Conservation (phyloP, 2,797 vertebrate species). For the Remorina albescens region DNA sequence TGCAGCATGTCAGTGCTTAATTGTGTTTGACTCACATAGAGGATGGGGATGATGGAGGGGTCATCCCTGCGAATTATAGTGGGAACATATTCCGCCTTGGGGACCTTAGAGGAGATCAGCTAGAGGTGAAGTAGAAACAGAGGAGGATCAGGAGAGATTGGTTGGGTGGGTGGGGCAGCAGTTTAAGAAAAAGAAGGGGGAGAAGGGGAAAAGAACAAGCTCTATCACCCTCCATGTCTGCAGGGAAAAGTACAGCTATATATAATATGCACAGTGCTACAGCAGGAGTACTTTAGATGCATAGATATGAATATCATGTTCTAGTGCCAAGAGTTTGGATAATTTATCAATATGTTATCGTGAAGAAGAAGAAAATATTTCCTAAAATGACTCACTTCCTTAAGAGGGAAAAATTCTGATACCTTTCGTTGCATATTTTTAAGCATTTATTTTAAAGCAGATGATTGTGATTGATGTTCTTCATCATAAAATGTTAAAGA, state of each 20-base stretch:
- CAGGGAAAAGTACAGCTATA: neutral
- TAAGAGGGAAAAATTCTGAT: neutral
- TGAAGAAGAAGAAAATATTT: neutral
- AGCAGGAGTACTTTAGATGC: neutral
- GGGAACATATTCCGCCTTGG: constrained; percentile 97
- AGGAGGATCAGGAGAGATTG: neutral
- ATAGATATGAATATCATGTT: constrained; percentile 6
- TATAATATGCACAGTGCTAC: neutral
- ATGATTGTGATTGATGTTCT: neutral
- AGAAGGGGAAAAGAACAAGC: constrained; percentile 1
- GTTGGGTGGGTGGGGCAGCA: neutral
- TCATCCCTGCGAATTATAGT: constrained; percentile 96
- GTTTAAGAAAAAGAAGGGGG: neutral
- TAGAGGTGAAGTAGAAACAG: constrained; percentile 64
- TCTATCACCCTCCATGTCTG: constrained; percentile 1
- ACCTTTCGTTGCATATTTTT: neutral
- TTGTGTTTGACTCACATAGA: constrained; percentile 90
- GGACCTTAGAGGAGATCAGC: constrained; percentile 99
- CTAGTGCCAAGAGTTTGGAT: neutral
- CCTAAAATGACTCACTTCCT: neutral
- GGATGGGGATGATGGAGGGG: constrained; percentile 97
- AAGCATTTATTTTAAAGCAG: neutral
- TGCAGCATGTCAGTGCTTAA: constrained; percentile 8
- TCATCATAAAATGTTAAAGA: neutral
- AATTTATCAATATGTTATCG: neutral